A percentile compares a stretch with the other conserved stretches of the same genome.
Evolutionary conservation across 2,797 vertebrate species (phyloP).

Genomic region (Takifugu rubripes): DNA sequence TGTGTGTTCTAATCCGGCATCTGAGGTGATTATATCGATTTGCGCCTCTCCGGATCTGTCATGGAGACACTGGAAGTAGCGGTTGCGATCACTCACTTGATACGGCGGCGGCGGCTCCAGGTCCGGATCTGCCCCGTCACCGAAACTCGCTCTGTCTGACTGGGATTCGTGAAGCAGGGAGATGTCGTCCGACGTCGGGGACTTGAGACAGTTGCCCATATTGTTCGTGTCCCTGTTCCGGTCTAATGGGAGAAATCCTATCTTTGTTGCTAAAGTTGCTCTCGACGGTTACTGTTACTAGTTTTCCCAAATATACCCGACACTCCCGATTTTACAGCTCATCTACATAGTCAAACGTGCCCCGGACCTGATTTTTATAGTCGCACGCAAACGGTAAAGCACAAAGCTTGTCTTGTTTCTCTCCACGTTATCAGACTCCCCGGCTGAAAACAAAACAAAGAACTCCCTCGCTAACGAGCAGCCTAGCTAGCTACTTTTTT

Average conservation of each 20-base stretch:
- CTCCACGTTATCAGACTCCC: constrained; percentile 32
- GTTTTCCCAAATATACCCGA: constrained; percentile 9
- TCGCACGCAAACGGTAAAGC: neutral
- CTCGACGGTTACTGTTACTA: constrained; percentile 36
- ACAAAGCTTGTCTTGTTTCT: constrained; percentile 5
- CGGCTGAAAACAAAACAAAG: constrained; percentile 65
- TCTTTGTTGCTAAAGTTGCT: constrained; percentile 44
- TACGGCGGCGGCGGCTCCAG: constrained; percentile 94
- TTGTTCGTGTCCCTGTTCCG: constrained; percentile 46
- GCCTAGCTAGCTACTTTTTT: constrained; percentile 54
- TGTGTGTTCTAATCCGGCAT: too few species aligned
- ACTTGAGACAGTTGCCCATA: constrained; percentile 96
- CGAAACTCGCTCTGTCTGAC: constrained; percentile 90
- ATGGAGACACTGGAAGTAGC: neutral
- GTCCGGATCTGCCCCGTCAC: constrained; percentile 86
- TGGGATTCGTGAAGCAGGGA: constrained; percentile 93
- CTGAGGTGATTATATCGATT: too few species aligned
- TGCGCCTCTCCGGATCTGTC: too few species aligned
- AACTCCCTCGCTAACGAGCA: constrained; percentile 56
- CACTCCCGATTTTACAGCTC: constrained; percentile 7
- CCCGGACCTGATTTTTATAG: constrained; percentile 18
- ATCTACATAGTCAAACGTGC: constrained; percentile 1
- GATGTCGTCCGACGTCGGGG: constrained; percentile 92
- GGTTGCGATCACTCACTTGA: constrained; percentile 74
- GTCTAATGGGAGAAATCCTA: constrained; percentile 13